These are phyloP conservation scores for Nebria salina DNA, from an alignment of 2,888 invertebrate genomes.

Conservation along the genomic window DNA sequence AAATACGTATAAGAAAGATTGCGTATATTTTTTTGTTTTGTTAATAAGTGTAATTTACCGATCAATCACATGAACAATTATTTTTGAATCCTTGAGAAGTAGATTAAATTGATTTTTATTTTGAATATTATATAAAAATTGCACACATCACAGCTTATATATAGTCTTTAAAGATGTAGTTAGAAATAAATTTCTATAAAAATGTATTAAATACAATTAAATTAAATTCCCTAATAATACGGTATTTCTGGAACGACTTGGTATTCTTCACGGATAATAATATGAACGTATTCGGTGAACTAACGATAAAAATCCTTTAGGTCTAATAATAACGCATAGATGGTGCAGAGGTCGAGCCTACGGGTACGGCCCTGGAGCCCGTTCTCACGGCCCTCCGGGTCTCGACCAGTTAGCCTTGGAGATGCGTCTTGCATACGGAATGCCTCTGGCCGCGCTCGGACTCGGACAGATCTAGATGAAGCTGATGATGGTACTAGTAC, in stretches of 20 bases:
- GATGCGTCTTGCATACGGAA: slow-evolving; percentile 16
- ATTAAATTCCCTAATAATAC: too few species aligned
- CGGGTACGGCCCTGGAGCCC: slow-evolving; percentile 15
- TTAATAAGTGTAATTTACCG: too few species aligned
- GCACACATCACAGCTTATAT: too few species aligned
- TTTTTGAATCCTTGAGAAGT: too few species aligned
- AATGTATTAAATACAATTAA: too few species aligned
- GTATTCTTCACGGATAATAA: slow-evolving; percentile 7
- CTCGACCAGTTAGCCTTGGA: slow-evolving; percentile 16
- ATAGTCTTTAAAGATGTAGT: too few species aligned
- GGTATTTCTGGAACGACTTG: neutral
- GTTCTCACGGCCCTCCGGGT: slow-evolving; percentile 22
- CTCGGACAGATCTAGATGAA: slow-evolving; percentile 20
- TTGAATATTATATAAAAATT: too few species aligned
- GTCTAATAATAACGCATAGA: neutral
- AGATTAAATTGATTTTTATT: too few species aligned
- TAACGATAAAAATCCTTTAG: neutral
- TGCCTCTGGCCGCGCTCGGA: slow-evolving; percentile 11
- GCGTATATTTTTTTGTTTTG: too few species aligned
- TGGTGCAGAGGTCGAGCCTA: slow-evolving; percentile 14
- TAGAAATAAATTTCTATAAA: too few species aligned
- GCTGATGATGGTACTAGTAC: neutral
- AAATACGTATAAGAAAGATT: too few species aligned
- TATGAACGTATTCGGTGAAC: neutral
- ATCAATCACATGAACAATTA: too few species aligned